phyloP scores from a whole-genome alignment of 2,113 vertebrate species.

The Oreotragus oreotragus region DNA sequence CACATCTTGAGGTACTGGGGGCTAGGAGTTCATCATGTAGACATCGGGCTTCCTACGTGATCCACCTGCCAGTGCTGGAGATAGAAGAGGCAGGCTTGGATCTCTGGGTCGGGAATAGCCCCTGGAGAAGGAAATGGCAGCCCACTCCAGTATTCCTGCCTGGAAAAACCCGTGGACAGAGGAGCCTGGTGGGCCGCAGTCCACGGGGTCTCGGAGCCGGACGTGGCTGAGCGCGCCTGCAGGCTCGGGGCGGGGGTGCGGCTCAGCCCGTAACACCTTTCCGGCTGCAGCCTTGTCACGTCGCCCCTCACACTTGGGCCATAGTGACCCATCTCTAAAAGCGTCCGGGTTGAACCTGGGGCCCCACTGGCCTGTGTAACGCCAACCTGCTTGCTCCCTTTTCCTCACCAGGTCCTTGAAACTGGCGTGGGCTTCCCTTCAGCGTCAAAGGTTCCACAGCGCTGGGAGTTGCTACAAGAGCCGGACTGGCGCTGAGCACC shows the following conservation, averaged over 20 bases:
- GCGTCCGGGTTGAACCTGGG: neutral
- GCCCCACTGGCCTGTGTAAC: neutral
- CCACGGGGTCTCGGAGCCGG: neutral
- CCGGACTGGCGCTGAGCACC: slow-evolving; percentile 81
- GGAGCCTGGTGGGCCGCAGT: neutral
- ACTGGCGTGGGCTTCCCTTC: neutral
- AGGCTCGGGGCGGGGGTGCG: neutral
- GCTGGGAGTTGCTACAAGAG: slow-evolving; percentile 42
- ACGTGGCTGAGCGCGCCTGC: accelerated
- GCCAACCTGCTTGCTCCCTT: neutral
- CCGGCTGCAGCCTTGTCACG: neutral
- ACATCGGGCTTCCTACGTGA: neutral
- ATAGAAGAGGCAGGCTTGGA: neutral
- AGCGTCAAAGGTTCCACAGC: slow-evolving; percentile 76
- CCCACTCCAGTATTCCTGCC: neutral
- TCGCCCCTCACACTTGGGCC: neutral
- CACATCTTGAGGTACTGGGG: neutral
- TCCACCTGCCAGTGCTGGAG: neutral
- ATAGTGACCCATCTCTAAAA: neutral
- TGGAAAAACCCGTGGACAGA: neutral
- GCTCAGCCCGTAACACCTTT: neutral
- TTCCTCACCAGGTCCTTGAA: neutral
- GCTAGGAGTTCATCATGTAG: neutral
- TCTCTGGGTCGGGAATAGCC: neutral
- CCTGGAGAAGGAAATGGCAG: neutral